Conservation (phyloP, 2,888 invertebrate genomes). For the Folsomia candida region DNA sequence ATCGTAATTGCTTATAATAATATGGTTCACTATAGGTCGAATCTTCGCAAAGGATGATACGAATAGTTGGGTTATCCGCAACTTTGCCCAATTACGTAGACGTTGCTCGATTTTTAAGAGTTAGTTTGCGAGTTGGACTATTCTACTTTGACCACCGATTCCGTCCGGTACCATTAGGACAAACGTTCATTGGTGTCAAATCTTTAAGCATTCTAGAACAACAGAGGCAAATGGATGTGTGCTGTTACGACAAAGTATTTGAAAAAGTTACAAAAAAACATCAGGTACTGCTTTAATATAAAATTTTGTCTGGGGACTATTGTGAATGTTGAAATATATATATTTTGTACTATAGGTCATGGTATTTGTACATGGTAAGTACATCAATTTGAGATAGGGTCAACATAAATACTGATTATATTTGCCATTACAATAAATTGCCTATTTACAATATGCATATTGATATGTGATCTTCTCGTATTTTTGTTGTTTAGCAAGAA, state of each 20-base stretch:
- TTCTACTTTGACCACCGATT: conserved; percentile 93
- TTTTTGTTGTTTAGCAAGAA: conserved; percentile 84
- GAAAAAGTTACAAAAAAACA: conserved; percentile 84
- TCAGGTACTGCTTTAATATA: conserved; percentile 65
- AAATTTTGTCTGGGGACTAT: too few species aligned
- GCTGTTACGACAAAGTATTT: conserved; percentile 87
- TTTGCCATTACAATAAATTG: neutral
- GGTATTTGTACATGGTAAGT: conserved; percentile 32
- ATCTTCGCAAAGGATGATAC: conserved; percentile 87
- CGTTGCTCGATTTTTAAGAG: conserved; percentile 88
- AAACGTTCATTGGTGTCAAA: conserved; percentile 85
- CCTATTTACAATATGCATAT: neutral
- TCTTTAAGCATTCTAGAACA: conserved; percentile 63
- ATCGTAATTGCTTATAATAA: neutral
- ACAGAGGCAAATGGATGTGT: conserved; percentile 77
- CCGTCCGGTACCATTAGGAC: conserved; percentile 90
- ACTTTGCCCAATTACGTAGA: conserved; percentile 97
- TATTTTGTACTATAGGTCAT: conserved; percentile 37
- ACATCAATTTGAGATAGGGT: too few species aligned
- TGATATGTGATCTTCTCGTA: conserved; percentile 67
- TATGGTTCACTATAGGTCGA: conserved; percentile 63
- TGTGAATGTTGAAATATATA: neutral
- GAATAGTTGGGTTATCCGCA: conserved; percentile 94
- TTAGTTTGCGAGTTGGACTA: conserved; percentile 85
- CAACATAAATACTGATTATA: too few species aligned